Evolutionary conservation across 2,888 invertebrate genomes (phyloP).

Genomic region (Pachydiplax longipennis): DNA sequence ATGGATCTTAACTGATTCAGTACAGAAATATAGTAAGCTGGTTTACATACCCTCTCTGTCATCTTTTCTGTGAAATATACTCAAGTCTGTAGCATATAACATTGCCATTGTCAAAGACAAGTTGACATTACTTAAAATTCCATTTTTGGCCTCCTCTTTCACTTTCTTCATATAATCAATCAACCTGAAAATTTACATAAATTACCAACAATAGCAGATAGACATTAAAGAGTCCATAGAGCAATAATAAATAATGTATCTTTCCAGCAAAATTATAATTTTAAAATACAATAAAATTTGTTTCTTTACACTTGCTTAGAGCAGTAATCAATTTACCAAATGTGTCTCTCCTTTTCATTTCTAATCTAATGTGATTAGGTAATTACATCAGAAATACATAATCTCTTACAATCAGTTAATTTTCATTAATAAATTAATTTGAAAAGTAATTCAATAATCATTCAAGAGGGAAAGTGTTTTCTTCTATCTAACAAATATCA

Average conservation of each 20-base stretch:
- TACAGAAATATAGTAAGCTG: too few relatives aligned
- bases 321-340: too few relatives aligned
- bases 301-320: too few relatives aligned
- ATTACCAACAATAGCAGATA: not conserved
- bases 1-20: too few relatives aligned
- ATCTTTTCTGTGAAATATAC: constrained; percentile 75
- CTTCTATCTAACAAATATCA: too few relatives aligned
- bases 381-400: too few relatives aligned
- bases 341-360: too few relatives aligned
- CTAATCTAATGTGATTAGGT: too few relatives aligned
- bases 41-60: constrained; percentile 68
- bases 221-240: not conserved
- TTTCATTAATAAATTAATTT: not conserved
- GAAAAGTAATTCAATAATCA: not conserved
- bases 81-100: constrained; percentile 83
- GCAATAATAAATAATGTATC: not conserved
- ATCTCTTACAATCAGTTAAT: too few relatives aligned
- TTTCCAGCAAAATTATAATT: too few relatives aligned
- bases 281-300: too few relatives aligned
- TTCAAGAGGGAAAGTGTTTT: too few relatives aligned
- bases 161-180: constrained; percentile 56
- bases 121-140: constrained; percentile 80
- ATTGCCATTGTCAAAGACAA: constrained; percentile 83
- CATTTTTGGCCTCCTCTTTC: constrained; percentile 65
- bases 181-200: constrained; percentile 56